Evolutionary conservation across 2,113 vertebrate genomes (phyloP).

Genomic region (Podiceps cristatus): DNA sequence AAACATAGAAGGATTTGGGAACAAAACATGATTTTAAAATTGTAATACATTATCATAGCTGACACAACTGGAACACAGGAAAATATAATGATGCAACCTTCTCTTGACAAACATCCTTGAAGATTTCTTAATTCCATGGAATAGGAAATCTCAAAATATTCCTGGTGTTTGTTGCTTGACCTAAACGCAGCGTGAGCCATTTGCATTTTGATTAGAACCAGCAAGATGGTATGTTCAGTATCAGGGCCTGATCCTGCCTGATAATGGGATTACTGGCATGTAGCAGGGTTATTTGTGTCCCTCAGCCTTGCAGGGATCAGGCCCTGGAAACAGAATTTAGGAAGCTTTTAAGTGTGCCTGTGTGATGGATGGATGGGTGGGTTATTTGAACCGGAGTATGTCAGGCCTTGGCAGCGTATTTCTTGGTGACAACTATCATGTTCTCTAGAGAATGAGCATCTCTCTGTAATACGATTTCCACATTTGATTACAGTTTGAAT

Average conservation of each 20-base stretch:
- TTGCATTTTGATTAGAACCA: conserved; percentile 54
- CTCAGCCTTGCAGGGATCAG: not conserved
- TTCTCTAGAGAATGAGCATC: not conserved
- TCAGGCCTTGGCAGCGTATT: conserved; percentile 18
- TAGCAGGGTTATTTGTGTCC: not conserved
- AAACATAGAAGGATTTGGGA: conserved; percentile 40
- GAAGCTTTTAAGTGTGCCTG: not conserved
- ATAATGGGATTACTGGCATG: conserved; percentile 27
- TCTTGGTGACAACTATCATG: not conserved
- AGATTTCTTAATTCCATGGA: conserved; percentile 9
- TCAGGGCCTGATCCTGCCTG: conserved; percentile 48
- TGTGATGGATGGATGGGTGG: not conserved
- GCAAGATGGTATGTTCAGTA: not conserved
- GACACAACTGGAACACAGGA: not conserved
- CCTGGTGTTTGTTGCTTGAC: conserved; percentile 15
- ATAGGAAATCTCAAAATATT: not conserved
- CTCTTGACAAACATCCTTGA: not conserved
- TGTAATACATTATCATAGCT: conserved; percentile 4
- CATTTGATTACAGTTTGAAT: not conserved
- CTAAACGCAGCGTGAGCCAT: not conserved
- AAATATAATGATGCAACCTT: not conserved
- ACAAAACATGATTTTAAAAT: conserved; percentile 48
- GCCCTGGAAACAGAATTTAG: not conserved
- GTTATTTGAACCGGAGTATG: conserved; percentile 33
- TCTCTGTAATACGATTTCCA: not conserved